Base-by-base conservation (phyloP, 2,797 vertebrate species). In the Hydrophis major region DNA sequence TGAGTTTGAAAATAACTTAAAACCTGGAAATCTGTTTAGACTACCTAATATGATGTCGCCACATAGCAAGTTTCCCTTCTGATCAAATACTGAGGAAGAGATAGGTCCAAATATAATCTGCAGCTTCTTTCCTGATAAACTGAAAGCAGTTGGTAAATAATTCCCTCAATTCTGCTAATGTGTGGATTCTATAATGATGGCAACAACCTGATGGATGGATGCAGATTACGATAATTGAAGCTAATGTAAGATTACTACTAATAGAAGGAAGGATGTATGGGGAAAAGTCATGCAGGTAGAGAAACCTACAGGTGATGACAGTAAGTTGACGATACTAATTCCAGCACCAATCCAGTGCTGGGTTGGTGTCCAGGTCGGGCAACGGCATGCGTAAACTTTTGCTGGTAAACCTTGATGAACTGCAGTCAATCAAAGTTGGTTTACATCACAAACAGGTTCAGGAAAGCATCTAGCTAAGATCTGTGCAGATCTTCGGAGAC, bases 21-120 rank as follows among this genome's bases (percentile, higher is more conserved):
- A 93, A 95, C 94, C 95, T 95, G 90, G 93, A 96, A 97, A 96
- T 97, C 94, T 96, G 92, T 97, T 97, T 96, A 96, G 94, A 92
- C 92, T 89, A 94, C 93, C 16, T 93, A 96, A 96, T 96, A 55
- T 20, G 22, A 59, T 53, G 20, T 59, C 8, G 1, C 32, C 0
- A 0, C 18, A 2, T 25, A 37, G 87, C 18, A 42, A 88, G 32
- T 96, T 95, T 95, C 61, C 93, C 95, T 96, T 95, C 95, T 96
- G 96, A 96, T 95, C 90, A 96, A 95, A 53, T 83, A 91, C 14
- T 37, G 86, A 92, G 69, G 22, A 94, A 94, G 63, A 89, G 89
- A 91, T 0, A 93, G 91, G 93, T 93, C 86, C 6, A 22, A 28
- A 18, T 90, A 90, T 86, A 86, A 90, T 4, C 87, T 87, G 16